phyloP scores from a whole-genome alignment of 2,797 vertebrate species.

The Catostomus latipinnis region DNA sequence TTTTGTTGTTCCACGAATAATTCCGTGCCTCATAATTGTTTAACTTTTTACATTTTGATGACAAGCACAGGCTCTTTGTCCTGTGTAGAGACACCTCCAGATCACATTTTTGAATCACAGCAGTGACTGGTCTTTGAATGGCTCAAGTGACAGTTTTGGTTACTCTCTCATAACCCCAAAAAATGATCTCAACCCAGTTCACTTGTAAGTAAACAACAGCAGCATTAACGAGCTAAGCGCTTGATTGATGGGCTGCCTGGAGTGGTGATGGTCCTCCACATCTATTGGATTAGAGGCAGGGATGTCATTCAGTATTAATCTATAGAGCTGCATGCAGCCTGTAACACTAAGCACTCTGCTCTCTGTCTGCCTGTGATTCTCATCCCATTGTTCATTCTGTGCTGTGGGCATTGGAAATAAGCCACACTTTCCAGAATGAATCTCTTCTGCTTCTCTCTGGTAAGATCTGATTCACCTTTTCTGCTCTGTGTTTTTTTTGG shows the following conservation, averaged over 20 bases:
- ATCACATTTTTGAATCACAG: too few species aligned
- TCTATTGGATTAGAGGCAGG: slow-evolving; percentile 91
- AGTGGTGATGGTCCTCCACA: slow-evolving; percentile 86
- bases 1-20: too few species aligned
- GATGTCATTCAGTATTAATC: slow-evolving; percentile 94
- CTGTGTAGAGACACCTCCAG: too few species aligned
- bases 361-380: slow-evolving; percentile 29
- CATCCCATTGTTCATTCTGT: slow-evolving; percentile 32
- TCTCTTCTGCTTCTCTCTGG: slow-evolving; percentile 97
- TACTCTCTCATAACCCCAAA: too few species aligned
- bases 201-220: slow-evolving; percentile 28
- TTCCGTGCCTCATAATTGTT: too few species aligned
- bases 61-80: too few species aligned
- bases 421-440: slow-evolving; percentile 79
- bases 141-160: too few species aligned
- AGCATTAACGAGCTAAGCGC: slow-evolving; percentile 4
- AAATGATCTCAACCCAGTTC: neutral
- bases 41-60: too few species aligned
- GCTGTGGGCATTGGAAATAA: slow-evolving; percentile 29
- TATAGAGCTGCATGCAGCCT: slow-evolving; percentile 85
- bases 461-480: slow-evolving; percentile 73
- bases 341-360: slow-evolving; percentile 65
- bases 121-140: too few species aligned
- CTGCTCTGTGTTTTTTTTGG: slow-evolving; percentile 18
- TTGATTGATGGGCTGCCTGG: slow-evolving; percentile 61